Evolutionary conservation across 2,888 invertebrate genomes (phyloP).

Genomic region (Drosophila histrio): DNA sequence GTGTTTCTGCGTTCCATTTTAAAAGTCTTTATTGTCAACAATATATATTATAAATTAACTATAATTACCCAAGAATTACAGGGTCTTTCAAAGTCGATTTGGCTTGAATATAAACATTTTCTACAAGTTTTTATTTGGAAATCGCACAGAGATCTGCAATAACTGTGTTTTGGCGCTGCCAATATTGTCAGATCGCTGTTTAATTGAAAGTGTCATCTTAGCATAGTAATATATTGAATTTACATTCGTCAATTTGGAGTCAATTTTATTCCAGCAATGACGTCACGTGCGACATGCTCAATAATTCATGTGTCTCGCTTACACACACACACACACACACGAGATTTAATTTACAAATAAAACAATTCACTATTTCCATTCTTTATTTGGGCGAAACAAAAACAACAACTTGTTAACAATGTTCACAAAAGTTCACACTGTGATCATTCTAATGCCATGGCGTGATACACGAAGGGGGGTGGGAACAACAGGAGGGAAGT

Average conservation of each 20-base stretch:
- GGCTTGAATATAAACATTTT: too few relatives aligned
- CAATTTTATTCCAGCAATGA: constrained; percentile 25
- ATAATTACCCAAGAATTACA: too few relatives aligned
- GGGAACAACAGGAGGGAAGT: not conserved
- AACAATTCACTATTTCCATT: not conserved
- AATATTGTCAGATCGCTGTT: not conserved
- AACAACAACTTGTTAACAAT: constrained; percentile 39
- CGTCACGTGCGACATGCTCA: constrained; percentile 42
- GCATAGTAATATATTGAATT: constrained; percentile 10
- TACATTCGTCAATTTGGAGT: constrained; percentile 11
- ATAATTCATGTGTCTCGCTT: constrained; percentile 15
- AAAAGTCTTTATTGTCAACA: too few relatives aligned
- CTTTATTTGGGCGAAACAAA: constrained; percentile 10
- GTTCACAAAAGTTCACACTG: constrained; percentile 8
- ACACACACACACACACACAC: constrained; percentile 11
- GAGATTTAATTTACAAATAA: constrained; percentile 19
- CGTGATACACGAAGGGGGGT: not conserved
- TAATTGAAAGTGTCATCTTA: constrained; percentile 3
- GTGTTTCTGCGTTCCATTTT: too few relatives aligned
- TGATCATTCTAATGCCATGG: not conserved
- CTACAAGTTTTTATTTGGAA: not conserved
- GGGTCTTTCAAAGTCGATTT: too few relatives aligned
- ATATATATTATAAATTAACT: too few relatives aligned
- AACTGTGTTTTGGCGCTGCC: not conserved
- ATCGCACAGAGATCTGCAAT: too few relatives aligned